Evolutionary conservation across 2,113 vertebrate species (phyloP).

Genomic region (Anser cygnoides): DNA sequence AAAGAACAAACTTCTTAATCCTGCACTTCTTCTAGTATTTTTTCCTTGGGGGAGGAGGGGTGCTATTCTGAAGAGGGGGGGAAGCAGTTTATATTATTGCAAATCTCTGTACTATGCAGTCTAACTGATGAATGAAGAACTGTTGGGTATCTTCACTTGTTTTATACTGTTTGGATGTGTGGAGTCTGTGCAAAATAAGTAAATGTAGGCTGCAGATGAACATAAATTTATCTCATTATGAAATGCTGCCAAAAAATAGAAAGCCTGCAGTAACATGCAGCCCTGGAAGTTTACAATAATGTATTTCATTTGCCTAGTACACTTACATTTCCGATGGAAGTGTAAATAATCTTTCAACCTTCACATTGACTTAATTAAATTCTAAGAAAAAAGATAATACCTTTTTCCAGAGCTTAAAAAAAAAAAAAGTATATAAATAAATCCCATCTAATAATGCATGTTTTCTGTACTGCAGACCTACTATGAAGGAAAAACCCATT

Average conservation of each 20-base stretch:
- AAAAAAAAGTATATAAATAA: background rate
- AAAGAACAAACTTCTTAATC: background rate
- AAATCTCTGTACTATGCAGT: background rate
- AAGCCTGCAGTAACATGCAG: background rate
- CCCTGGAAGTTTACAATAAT: background rate
- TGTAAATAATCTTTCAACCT: background rate
- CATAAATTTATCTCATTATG: background rate
- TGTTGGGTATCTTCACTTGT: background rate
- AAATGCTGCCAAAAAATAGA: constrained; percentile 25
- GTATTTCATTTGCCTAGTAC: background rate
- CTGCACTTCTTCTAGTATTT: background rate
- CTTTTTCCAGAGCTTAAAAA: background rate
- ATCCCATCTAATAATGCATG: background rate
- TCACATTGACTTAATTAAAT: background rate
- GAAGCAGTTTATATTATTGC: background rate
- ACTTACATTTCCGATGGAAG: background rate
- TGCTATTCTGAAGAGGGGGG: background rate
- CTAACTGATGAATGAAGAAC: background rate
- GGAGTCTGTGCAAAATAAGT: background rate
- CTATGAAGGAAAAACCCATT: background rate
- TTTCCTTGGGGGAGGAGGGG: too few relatives aligned
- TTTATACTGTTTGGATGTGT: background rate
- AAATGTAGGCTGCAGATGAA: background rate
- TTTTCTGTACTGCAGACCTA: background rate
- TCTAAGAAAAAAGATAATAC: background rate